Conservation (phyloP, 2,113 vertebrate species). For the Erythrolamprus reginae region DNA sequence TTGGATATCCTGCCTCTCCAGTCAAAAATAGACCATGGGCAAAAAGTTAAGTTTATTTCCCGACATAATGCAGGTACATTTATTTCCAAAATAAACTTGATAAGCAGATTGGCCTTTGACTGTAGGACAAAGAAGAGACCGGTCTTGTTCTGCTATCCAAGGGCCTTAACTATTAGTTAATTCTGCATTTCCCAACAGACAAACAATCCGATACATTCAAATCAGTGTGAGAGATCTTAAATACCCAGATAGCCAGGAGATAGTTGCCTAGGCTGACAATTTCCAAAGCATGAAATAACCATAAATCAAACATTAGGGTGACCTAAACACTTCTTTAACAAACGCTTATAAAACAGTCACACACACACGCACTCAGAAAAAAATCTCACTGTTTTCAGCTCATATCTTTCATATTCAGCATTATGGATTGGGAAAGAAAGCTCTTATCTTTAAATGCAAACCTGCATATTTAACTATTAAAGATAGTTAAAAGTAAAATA, state of each 20-base stretch:
- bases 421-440: not conserved
- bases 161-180: not conserved
- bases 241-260: not conserved
- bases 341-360: not conserved
- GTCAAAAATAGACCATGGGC: not conserved
- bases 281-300: not conserved
- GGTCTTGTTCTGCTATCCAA: not conserved
- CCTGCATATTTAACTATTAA: not conserved
- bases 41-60: slow-evolving; percentile 5
- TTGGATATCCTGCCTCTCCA: not conserved
- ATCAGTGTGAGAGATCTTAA: not conserved
- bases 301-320: not conserved
- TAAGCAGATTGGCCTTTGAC: not conserved
- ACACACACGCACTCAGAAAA: too few species aligned
- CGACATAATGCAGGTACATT: not conserved
- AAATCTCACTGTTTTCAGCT: not conserved
- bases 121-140: not conserved
- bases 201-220: not conserved
- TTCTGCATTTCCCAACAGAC: not conserved
- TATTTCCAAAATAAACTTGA: not conserved
- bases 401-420: not conserved
- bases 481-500: too few species aligned
- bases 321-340: not conserved
- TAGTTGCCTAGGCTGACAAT: not conserved
- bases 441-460: not conserved